Evolutionary conservation across 2,797 vertebrate genomes (phyloP).

Genomic region (Cirrhinus mrigala): DNA sequence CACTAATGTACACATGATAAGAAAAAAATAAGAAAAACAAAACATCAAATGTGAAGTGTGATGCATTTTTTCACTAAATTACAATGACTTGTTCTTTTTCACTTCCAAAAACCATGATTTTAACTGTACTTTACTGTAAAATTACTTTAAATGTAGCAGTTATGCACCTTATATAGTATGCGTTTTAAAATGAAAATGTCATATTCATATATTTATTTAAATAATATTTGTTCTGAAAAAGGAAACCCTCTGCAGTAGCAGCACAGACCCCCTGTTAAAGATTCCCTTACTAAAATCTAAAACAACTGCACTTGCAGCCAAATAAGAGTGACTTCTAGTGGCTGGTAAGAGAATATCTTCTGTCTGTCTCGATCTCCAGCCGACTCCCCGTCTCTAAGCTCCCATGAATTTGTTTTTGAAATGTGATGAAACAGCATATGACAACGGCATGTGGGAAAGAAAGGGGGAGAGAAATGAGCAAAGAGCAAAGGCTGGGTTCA

Average conservation of each 20-base stretch:
- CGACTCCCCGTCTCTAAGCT: constrained; percentile 1
- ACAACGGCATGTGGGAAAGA: constrained; percentile 20
- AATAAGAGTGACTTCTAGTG: constrained; percentile 46
- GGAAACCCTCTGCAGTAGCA: not conserved
- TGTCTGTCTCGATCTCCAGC: not conserved
- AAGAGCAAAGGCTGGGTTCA: not conserved
- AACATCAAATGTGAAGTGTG: too few relatives aligned
- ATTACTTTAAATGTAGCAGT: too few relatives aligned
- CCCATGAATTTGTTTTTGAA: constrained; percentile 13
- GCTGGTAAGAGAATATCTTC: not conserved
- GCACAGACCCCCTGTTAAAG: not conserved
- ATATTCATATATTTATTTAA: not conserved
- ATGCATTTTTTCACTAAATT: too few relatives aligned
- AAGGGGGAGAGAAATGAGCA: not conserved
- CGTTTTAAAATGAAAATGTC: not conserved
- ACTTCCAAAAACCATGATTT: too few relatives aligned
- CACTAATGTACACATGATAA: too few relatives aligned
- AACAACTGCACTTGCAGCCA: constrained; percentile 35
- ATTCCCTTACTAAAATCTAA: not conserved
- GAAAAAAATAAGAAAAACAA: too few relatives aligned
- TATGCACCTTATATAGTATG: too few relatives aligned
- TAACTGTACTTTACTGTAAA: too few relatives aligned
- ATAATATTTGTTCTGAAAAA: not conserved
- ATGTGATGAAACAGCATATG: constrained; percentile 23
- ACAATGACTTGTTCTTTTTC: too few relatives aligned